Evolutionary conservation across 2,113 vertebrate genomes (phyloP).

Genomic region (Eclectus roratus): DNA sequence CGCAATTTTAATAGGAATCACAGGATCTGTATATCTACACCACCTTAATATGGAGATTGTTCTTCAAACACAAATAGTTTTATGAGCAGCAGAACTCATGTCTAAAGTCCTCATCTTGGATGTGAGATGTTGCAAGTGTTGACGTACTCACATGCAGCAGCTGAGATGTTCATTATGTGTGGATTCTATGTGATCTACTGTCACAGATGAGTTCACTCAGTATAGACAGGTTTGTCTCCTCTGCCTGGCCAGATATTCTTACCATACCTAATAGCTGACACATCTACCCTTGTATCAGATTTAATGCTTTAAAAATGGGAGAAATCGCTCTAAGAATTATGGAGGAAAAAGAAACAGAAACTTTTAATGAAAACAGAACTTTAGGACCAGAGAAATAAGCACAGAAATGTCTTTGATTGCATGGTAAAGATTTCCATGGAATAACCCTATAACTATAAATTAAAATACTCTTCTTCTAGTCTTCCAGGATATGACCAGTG

Average conservation of each 20-base stretch:
- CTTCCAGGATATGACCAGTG: background rate
- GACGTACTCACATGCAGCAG: background rate
- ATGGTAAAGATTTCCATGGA: background rate
- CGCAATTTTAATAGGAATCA: background rate
- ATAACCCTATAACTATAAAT: background rate
- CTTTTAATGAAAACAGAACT: background rate
- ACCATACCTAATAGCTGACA: background rate
- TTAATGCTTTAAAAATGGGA: background rate
- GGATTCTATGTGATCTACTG: background rate
- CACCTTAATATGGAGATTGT: background rate
- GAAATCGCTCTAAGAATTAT: background rate
- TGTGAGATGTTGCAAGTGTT: background rate
- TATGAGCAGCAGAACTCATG: background rate
- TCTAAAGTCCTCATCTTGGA: background rate
- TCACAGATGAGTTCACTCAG: background rate
- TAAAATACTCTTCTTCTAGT: background rate
- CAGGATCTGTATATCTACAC: background rate
- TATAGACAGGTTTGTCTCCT: background rate
- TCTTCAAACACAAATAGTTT: background rate
- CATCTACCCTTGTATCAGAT: background rate
- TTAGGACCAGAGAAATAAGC: background rate
- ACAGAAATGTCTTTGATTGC: background rate
- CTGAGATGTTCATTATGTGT: background rate
- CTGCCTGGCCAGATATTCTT: background rate
- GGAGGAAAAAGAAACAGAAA: background rate